Base-by-base conservation (phyloP, 2,888 invertebrate genomes). In the Cepaea hortensis region DNA sequence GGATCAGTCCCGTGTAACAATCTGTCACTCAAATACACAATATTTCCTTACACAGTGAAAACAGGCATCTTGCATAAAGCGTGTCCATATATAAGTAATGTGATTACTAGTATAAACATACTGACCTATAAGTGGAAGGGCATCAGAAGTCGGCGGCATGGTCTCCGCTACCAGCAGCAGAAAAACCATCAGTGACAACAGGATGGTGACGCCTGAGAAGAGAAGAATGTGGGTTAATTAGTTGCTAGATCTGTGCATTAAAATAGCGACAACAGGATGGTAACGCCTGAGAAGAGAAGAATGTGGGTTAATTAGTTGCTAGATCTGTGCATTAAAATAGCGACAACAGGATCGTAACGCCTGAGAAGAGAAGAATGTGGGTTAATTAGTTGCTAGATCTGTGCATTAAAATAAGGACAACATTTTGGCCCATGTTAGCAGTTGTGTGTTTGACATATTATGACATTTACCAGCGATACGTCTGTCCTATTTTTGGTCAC, bases 111-210 rank as follows among this genome's bases (percentile, higher is more conserved):
- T 35, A 55, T 11, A 9, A 55, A 55, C 55, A 55, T 11, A 81
- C 91, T 90, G 97, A 98, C 99, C 99, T 97, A 99, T 98, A 95
- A 99, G 96, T 95, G 99, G 99, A 96, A 99, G 97, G 95, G 99
- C 98, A 96, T 99, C 99, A 95, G 98, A 98, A 89, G 98, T 98
- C 94, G 98, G 98, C 92, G 98, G 98, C 98, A 99, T 98, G 94
- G 98, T 98, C 96, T 98, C 98, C 92, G 98, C 98, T 93, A 98
- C 98, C 97, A 98, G 97, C 96, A 98, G 98, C 94, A 98, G 96
- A 96, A 99, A 99, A 95, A 99, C 98, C 95, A 98, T 98, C 95
- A 99, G 96, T 93, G 98, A 98, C 95, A 99, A 96, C 93, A 99
- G 96, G 95, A 99, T 98, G 93, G 98, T 99, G 92, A 99, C 98